phyloP scores from a whole-genome alignment of 2,113 vertebrate species.

The Hippocampus abdominalis region DNA sequence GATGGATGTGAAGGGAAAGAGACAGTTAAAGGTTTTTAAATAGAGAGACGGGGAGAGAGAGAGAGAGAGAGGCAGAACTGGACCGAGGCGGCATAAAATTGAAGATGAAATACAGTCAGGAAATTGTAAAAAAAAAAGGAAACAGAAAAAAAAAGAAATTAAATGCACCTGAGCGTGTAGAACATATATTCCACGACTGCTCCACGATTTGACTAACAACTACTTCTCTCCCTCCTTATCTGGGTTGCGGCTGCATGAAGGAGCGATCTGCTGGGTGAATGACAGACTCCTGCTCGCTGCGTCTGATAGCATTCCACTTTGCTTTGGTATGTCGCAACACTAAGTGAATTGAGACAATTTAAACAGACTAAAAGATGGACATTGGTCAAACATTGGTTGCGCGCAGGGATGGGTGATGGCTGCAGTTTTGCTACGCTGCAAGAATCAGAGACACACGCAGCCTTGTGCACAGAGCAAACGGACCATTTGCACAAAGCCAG shows the following conservation, averaged over 20 bases:
- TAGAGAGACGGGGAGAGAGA: constrained; percentile 27
- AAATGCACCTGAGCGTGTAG: constrained; percentile 29
- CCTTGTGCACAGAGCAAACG: not conserved
- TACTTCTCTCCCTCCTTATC: constrained; percentile 49
- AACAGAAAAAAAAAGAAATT: too few species aligned
- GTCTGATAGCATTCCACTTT: constrained; percentile 63
- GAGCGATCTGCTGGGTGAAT: constrained; percentile 62
- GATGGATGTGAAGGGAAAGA: constrained; percentile 45
- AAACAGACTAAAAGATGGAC: constrained; percentile 74
- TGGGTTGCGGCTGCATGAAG: constrained; percentile 59
- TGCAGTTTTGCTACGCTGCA: constrained; percentile 13
- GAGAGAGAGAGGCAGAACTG: constrained; percentile 8
- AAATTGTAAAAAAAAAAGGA: not conserved
- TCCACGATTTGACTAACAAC: constrained; percentile 59
- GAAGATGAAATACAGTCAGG: constrained; percentile 14
- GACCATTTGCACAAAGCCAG: constrained; percentile 35
- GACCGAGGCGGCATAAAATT: constrained; percentile 22
- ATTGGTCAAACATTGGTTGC: constrained; percentile 58
- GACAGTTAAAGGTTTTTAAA: constrained; percentile 43
- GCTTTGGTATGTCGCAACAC: constrained; percentile 68
- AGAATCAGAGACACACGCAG: constrained; percentile 26
- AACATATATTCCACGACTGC: constrained; percentile 22
- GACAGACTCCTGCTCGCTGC: constrained; percentile 51
- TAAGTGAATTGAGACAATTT: constrained; percentile 70
- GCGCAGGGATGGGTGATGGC: constrained; percentile 27